Evolutionary conservation across 2,797 vertebrate genomes (phyloP), one percentile per base, ranked within the genome.

Genomic region (Rhinatrema bivittatum): DNA sequence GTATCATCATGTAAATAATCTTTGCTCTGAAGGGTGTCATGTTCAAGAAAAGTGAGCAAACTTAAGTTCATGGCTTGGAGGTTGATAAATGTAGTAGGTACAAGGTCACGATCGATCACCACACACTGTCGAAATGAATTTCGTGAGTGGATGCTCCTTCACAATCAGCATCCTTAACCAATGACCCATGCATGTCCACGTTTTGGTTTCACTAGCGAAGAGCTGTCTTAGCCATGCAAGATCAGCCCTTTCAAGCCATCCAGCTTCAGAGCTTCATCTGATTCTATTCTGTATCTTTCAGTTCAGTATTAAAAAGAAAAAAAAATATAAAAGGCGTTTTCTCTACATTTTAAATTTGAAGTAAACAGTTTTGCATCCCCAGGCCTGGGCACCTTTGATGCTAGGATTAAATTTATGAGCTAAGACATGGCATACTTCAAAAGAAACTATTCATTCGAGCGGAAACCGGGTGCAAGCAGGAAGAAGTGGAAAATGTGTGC

Each of bases 51-150:
- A 62, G 44, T 1, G 43, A 70, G 30, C 47, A 45, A 65, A 60
- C 62, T 57, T 50, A 66, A 76, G 76, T 75, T 78, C 76, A 72
- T 5, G 62, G 79, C 70, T 64, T 53, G 47, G 32, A 31, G 62
- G 55, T 70, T 74, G 78, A 62, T 65, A 56, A 65, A 68, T 69
- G 62, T 65, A 56, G 62, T 47, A 48, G 69, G 79, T 62, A 44
- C 81, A 88, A 89, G 87, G 87, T 86, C 79, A 74, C 56, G 79
- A 82, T 75, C 72, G 80, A 84, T 82, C 69, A 72, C 62, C 50
- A 36, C 68, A 69, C 68, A 78, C 84, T 83, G 90, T 91, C 88
- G 78, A 66, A 79, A 87, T 84, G 74, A 62, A 89, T 89, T 87
- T 87, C 76, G 75, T 89, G 85, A 87, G 78, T 87, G 85, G 82